phyloP scores from a whole-genome alignment of 2,797 vertebrate species.

The Pangasius macronema region DNA sequence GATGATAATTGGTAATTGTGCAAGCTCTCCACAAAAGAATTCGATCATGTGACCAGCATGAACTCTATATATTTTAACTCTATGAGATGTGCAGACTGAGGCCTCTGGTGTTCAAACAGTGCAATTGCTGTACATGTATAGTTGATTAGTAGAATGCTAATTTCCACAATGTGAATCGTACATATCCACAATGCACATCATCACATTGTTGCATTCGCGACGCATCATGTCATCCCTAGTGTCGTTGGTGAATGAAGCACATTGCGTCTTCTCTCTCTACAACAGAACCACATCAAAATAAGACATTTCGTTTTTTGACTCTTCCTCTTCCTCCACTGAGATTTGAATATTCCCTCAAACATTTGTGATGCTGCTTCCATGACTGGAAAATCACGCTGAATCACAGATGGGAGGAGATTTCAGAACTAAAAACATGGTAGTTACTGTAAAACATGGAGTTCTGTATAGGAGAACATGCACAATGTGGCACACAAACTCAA shows the following conservation, averaged over 20 bases:
- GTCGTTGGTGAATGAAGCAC: background rate
- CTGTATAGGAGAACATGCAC: background rate
- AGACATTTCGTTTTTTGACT: no score
- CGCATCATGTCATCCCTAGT: background rate
- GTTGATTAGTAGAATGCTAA: background rate
- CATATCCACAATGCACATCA: background rate
- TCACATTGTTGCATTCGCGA: background rate
- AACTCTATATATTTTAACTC: background rate
- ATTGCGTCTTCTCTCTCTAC: no score
- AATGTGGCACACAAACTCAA: background rate
- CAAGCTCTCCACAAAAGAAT: background rate
- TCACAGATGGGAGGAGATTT: background rate
- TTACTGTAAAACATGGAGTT: background rate
- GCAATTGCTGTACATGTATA: background rate
- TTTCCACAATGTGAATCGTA: background rate
- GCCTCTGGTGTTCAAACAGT: background rate
- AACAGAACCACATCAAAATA: no score
- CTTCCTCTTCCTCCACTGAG: no score
- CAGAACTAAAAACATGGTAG: background rate
- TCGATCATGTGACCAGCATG: background rate
- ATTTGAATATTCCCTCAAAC: background rate
- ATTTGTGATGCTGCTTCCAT: background rate
- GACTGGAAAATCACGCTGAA: background rate
- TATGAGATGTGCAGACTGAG: background rate
- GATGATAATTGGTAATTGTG: background rate